phyloP scores from a whole-genome alignment of 2,888 invertebrate genomes.

The Pollenia griseotomentosa region DNA sequence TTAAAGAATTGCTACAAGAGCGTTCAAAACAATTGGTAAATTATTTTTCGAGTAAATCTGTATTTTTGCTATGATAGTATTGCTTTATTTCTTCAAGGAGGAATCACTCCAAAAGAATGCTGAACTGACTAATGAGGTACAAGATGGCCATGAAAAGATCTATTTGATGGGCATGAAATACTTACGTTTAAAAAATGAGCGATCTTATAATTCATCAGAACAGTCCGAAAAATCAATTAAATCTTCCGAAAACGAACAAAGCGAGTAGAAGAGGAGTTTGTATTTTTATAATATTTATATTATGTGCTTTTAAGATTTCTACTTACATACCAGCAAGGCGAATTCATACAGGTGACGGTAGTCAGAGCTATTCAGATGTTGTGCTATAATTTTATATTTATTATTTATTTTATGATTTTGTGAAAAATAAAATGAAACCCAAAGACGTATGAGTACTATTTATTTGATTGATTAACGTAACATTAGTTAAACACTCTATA shows the following conservation, averaged over 20 bases:
- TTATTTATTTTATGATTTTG: too few species aligned
- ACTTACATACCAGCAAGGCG: too few species aligned
- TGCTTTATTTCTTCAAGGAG: slow-evolving; percentile 70
- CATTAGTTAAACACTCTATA: too few species aligned
- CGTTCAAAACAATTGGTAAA: slow-evolving; percentile 74
- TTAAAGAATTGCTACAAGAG: slow-evolving; percentile 74
- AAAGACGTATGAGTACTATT: too few species aligned
- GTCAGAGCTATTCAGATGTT: too few species aligned
- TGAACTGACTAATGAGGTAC: slow-evolving; percentile 73
- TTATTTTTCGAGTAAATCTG: background rate
- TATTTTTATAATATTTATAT: background rate
- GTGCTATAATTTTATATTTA: too few species aligned
- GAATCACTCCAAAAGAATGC: slow-evolving; percentile 74
- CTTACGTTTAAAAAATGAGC: slow-evolving; percentile 75
- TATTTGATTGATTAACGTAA: too few species aligned
- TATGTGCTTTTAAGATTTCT: too few species aligned
- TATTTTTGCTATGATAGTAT: background rate
- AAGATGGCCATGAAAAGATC: slow-evolving; percentile 77
- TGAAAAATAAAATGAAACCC: too few species aligned
- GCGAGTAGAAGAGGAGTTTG: slow-evolving; percentile 9
- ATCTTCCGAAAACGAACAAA: slow-evolving; percentile 56
- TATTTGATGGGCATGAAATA: slow-evolving; percentile 78
- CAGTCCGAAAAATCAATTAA: background rate
- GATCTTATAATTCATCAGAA: slow-evolving; percentile 60
- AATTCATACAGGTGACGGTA: too few species aligned